Percentiles rank a stretch among this genome's conserved stretches.
Conservation (phyloP, 2,113 vertebrate genomes). For the Narcine bancroftii region DNA sequence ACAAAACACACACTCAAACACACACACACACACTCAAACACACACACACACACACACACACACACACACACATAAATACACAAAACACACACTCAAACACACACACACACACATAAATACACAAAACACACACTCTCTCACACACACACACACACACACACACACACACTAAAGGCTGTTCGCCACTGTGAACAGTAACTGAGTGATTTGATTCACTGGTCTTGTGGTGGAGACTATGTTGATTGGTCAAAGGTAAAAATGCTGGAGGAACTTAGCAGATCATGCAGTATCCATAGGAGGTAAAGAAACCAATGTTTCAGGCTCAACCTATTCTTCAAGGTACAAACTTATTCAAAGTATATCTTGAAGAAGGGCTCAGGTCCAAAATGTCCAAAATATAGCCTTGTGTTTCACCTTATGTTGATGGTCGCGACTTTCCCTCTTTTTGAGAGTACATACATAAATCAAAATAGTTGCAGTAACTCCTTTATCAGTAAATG, state of each 20-base stretch:
- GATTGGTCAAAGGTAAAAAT: no score
- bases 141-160: background rate
- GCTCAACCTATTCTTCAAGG: no score
- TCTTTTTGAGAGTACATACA: background rate
- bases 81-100: background rate
- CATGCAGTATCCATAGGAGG: no score
- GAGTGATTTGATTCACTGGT: background rate
- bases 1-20: background rate
- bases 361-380: no score
- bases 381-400: no score
- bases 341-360: no score
- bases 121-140: background rate
- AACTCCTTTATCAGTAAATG: background rate
- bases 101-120: background rate
- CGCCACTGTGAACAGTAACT: background rate
- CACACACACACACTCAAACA: background rate
- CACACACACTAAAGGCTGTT: background rate
- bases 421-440: background rate
- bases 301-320: no score
- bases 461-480: background rate
- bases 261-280: no score
- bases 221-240: background rate
- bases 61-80: background rate
- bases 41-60: background rate
- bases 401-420: background rate